These are phyloP conservation scores for Dascyllus trimaculatus DNA, from an alignment of 2,113 vertebrate species.

Conservation along the genomic window DNA sequence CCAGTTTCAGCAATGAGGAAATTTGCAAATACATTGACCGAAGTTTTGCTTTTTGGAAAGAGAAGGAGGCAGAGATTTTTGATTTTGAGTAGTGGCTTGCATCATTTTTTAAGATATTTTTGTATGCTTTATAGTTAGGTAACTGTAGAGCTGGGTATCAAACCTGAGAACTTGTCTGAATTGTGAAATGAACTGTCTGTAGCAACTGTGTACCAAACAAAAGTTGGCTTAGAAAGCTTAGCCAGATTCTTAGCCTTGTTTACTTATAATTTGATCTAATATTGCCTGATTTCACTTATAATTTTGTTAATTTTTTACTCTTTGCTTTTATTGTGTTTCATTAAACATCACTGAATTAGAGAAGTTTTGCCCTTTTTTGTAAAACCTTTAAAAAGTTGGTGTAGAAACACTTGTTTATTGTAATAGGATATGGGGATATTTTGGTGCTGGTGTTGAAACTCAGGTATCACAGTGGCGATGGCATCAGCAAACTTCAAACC, in stretches of 20 bases:
- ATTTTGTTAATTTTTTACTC: slow-evolving; percentile 58
- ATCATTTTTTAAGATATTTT: slow-evolving; percentile 61
- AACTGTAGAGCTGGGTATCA: slow-evolving; percentile 35
- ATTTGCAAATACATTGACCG: slow-evolving; percentile 95
- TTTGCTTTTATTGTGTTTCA: slow-evolving; percentile 37
- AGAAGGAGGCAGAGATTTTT: slow-evolving; percentile 97
- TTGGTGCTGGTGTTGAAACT: slow-evolving; percentile 26
- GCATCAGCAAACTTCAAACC: slow-evolving; percentile 11
- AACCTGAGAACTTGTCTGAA: slow-evolving; percentile 11
- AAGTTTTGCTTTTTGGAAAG: slow-evolving; percentile 99
- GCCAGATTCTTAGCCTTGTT: slow-evolving; percentile 33
- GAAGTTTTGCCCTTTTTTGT: slow-evolving; percentile 23
- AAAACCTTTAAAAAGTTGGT: neutral
- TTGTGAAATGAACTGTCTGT: slow-evolving; percentile 13
- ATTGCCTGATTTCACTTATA: slow-evolving; percentile 30
- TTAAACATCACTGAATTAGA: neutral
- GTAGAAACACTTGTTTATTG: neutral
- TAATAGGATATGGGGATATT: slow-evolving; percentile 2
- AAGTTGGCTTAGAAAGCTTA: neutral
- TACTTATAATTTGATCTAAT: slow-evolving; percentile 28
- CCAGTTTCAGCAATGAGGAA: slow-evolving; percentile 88
- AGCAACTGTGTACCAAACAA: neutral
- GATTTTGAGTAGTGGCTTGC: slow-evolving; percentile 82
- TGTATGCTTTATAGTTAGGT: slow-evolving; percentile 57
- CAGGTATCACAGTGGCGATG: neutral